Base-by-base conservation (phyloP, 2,113 vertebrate genomes). In the Nothobranchius furzeri region DNA sequence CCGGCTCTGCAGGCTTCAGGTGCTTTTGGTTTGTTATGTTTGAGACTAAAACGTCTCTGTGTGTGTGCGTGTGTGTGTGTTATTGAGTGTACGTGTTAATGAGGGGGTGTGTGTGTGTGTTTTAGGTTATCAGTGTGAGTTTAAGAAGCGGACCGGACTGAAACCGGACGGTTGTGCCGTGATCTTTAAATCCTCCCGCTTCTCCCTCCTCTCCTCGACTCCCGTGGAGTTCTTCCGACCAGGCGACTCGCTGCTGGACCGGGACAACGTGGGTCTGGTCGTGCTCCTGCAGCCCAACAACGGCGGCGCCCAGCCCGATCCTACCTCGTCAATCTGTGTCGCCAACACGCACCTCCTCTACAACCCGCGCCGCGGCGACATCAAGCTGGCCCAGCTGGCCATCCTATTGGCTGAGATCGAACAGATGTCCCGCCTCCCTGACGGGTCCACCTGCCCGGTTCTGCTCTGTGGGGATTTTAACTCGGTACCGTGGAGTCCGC, bases 301-400 rank as follows among this genome's bases (percentile, higher is more conserved):
- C 3, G 13, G 67, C 53, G 17, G 56, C 0, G 6, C 6, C 53
- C 56, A 2, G 0, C 47, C 68, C 0, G 64, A 79, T 3, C 47
- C 70, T 9, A 58, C 78, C 7, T 17, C 62, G 3, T 67, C 12
- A 42, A 37, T 99, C 75, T 99, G 97, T 7, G 81, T 99, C 20
- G 97, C 96, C 81, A 99, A 99, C 52, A 99, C 98, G 0, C 96
- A 99, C 84, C 94, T 99, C 7, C 88, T 99, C 13, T 99, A 96
- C 78, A 99, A 99, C 81, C 97, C 98, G 3, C 93, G 95, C 36
- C 94, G 97, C 9, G 98, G 98, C 0, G 98, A 99, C 81, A 93
- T 99, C 84, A 99, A 98, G 54, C 92, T 99, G 82, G 95, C 97
- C 30, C 98, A 99, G 60, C 79, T 99, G 81, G 96, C 97, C 9